Evolutionary conservation across 2,113 vertebrate genomes (phyloP), one percentile per base, ranked within the genome.

Genomic region (Cebus imitator): DNA sequence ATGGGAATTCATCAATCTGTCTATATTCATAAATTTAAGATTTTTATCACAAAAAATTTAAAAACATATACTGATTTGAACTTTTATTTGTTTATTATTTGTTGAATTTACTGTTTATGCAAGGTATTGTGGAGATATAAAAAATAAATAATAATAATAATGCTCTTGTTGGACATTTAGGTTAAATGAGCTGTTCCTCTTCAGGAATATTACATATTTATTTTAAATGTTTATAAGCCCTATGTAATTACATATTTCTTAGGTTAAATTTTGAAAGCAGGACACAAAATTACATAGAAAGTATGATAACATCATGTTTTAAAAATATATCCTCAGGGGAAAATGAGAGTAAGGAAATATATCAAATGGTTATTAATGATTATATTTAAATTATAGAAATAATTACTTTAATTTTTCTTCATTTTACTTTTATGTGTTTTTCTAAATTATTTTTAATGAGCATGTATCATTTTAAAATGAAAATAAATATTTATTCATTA

Each of bases 401-500:
- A 96, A 97, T 97, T 96, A 66, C 91, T 94, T 97, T 97, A 97
- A 96, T 98, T 97, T 97, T 97, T 97, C 94, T 97, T 97, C 90
- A 98, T 95, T 97, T 97, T 94, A 90, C 37, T 96, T 55, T 70
- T 90, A 96, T 92, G 70, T 92, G 87, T 87, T 95, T 97, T 96
- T 94, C 68, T 75, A 98, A 97, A 97, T 95, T 97, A 97, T 96
- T 97, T 97, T 95, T 97, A 97, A 97, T 97, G 82, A 95, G 32
- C 72, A 94, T 90, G 87, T 95, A 92, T 96, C 94, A 94, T 90
- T 97, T 97, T 85, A 82, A 96, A 97, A 97, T 96, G 94, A 97
- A 98, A 97, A 98, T 96, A 97, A 97, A 97, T 95, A 97, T 97
- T 95, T 97, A 84, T 97, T 98, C 93, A 97, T 92, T 96, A 96